phyloP scores from a whole-genome alignment of 2,797 vertebrate genomes.

The Scarus forsteni region DNA sequence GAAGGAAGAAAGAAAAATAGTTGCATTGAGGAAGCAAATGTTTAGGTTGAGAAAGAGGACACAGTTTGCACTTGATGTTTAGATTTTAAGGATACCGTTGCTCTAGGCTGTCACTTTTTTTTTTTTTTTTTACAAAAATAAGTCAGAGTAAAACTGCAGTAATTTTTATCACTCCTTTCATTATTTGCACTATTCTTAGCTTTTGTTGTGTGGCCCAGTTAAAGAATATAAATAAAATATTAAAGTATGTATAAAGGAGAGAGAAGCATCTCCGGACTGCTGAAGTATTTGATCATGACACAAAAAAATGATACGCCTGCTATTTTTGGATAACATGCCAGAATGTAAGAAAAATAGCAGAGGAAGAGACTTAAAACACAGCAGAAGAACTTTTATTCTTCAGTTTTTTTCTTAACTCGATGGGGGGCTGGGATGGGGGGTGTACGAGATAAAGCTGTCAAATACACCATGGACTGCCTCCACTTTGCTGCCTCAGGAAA shows the following conservation, averaged over 20 bases:
- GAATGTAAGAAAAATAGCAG: constrained; percentile 43
- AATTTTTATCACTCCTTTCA: constrained; percentile 15
- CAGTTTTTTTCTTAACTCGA: constrained; percentile 54
- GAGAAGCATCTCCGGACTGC: constrained; percentile 26
- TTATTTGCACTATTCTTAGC: constrained; percentile 27
- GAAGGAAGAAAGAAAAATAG: constrained; percentile 44
- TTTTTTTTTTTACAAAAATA: constrained; percentile 28
- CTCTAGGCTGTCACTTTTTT: constrained; percentile 38
- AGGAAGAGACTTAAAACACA: constrained; percentile 44
- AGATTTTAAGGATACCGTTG: constrained; percentile 35
- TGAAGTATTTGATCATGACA: constrained; percentile 55
- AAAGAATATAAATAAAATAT: constrained; percentile 58
- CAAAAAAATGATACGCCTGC: constrained; percentile 23
- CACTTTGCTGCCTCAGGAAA: constrained; percentile 76
- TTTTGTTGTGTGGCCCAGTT: constrained; percentile 62
- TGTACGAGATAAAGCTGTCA: constrained; percentile 73
- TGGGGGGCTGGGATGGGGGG: constrained; percentile 3
- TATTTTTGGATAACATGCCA: constrained; percentile 68
- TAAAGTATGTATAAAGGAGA: constrained; percentile 38
- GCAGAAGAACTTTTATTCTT: constrained; percentile 55
- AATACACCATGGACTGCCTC: constrained; percentile 69
- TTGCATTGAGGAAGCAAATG: constrained; percentile 23
- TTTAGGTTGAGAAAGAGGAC: constrained; percentile 30
- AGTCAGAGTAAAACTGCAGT: constrained; percentile 30
- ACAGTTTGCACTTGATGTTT: constrained; percentile 30